Evolutionary conservation across 2,888 invertebrate species (phyloP).

Genomic region (Drosophila rellima): DNA sequence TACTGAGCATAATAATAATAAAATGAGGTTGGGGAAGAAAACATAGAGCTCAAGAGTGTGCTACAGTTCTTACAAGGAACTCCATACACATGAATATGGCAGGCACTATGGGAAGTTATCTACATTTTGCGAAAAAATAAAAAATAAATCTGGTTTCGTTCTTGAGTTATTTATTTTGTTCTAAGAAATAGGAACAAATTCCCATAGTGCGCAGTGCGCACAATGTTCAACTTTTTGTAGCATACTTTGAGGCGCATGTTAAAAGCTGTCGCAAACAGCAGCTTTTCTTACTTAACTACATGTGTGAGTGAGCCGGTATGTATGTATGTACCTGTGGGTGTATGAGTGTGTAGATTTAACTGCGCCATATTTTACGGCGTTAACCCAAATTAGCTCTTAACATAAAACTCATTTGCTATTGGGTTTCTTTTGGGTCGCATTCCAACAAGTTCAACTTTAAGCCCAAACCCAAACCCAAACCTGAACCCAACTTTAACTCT

Average conservation of each 20-base stretch:
- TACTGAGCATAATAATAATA: conserved; percentile 44
- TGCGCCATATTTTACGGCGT: conserved; percentile 77
- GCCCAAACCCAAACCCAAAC: conserved; percentile 26
- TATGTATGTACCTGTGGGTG: not conserved
- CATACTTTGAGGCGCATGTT: conserved; percentile 64
- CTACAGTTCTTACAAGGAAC: conserved; percentile 49
- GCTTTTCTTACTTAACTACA: conserved; percentile 24
- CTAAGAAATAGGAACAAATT: not conserved
- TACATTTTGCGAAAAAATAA: not conserved
- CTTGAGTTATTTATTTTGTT: not conserved
- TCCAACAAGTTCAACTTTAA: conserved; percentile 22
- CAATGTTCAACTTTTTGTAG: conserved; percentile 77
- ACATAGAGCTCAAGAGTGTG: conserved; percentile 52
- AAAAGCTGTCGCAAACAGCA: conserved; percentile 57
- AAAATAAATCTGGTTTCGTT: no score
- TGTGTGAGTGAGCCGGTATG: not conserved
- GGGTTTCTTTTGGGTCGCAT: conserved; percentile 24
- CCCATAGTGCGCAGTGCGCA: conserved; percentile 24
- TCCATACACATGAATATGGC: not conserved
- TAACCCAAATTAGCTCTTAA: conserved; percentile 80
- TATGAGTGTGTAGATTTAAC: conserved; percentile 62
- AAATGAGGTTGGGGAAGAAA: conserved; percentile 47
- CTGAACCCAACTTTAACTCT: not conserved
- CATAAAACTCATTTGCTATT: conserved; percentile 75
- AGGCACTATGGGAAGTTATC: conserved; percentile 33